Conservation (phyloP, 2,113 vertebrate genomes). For the Meleagris gallopavo region DNA sequence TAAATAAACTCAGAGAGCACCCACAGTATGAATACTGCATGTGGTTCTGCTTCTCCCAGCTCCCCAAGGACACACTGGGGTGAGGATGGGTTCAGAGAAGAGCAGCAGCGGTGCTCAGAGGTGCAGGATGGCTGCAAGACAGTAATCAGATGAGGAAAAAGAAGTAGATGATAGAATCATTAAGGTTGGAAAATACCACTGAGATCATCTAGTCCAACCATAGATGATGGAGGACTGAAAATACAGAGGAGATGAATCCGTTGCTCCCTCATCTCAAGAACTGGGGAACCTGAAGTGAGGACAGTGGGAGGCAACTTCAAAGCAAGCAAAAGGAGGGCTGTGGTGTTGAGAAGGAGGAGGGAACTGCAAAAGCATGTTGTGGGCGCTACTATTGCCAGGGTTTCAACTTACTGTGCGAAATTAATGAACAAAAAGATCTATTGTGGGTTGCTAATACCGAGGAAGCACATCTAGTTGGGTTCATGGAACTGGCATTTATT, state of each 20-base stretch:
- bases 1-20: background rate
- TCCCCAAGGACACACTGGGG: background rate
- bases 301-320: background rate
- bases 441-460: accelerated
- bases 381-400: background rate
- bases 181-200: too few relatives aligned
- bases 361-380: background rate
- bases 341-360: background rate
- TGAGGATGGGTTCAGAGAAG: background rate
- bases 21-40: background rate
- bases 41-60: background rate
- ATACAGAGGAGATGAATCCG: background rate
- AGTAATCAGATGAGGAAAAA: background rate
- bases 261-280: background rate
- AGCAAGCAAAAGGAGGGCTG: background rate
- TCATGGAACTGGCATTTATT: accelerated
- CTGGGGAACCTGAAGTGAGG: background rate
- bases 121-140: background rate
- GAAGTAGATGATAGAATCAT: background rate
- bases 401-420: background rate
- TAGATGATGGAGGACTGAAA: background rate
- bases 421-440: background rate
- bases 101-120: background rate
- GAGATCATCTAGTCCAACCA: too few relatives aligned
- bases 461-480: background rate